Evolutionary conservation across 2,113 vertebrate genomes (phyloP), one percentile per base, ranked within the genome.

Genomic region (Haemorhous mexicanus): DNA sequence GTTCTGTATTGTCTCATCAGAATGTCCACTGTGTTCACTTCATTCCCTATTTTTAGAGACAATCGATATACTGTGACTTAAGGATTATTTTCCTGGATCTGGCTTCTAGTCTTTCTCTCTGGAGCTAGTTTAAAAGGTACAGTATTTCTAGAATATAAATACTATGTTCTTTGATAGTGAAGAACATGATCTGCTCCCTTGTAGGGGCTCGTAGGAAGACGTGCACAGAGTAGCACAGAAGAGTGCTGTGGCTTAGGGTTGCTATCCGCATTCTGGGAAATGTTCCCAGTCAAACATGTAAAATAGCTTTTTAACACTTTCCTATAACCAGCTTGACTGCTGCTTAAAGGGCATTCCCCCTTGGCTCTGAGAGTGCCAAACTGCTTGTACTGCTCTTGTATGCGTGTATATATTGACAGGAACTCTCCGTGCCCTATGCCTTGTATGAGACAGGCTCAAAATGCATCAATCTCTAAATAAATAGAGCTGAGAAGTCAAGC

Each of bases 11-110:
- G 75, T 95, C 72, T 93, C 90, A 95, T 93, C 85, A 94, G 73
- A 93, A 84, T 26, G 85, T 95, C 92, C 88, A 74, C 89, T 15
- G 23, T 85, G 74, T 96, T 92, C 63, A 80, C 87, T 93, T 93
- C 94, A 93, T 95, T 94, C 88, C 95, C 94, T 94, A 10, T 90
- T 95, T 96, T 94, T 87, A 95, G 95, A 96, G 96, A 96, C 94
- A 95, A 96, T 96, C 95, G 94, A 92, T 94, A 97, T 94, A 96
- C 95, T 97, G 95, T 97, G 95, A 96, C 81, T 94, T 93, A 90
- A 80, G 86, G 92, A 62, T 96, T 95, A 47, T 74, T 95, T 92
- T 88, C 77, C 90, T 95, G 88, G 90, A 87, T 70, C 63, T 95
- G 88, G 90, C 90, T 96, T 96, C 76, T 94, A 90, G 83, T 89